Evolutionary conservation across 2,888 invertebrate genomes (phyloP).

Genomic region (Oxyteleia sp.): DNA sequence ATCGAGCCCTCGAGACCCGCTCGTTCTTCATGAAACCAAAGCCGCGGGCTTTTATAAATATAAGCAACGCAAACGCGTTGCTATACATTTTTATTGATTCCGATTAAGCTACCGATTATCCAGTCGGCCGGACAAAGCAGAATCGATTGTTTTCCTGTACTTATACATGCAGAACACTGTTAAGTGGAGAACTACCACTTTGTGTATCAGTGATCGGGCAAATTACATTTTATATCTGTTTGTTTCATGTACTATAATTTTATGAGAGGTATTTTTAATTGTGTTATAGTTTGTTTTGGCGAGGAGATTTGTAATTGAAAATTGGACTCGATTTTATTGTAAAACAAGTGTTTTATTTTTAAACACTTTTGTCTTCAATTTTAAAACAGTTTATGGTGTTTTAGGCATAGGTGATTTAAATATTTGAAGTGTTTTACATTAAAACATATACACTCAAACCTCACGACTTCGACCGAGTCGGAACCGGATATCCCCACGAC

Average conservation of each 20-base stretch:
- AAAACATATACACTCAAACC: no score
- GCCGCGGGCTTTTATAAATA: constrained; percentile 77
- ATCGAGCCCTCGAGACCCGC: constrained; percentile 86
- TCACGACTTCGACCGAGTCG: no score
- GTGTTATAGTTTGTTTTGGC: background rate
- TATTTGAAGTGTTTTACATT: no score
- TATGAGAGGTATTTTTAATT: background rate
- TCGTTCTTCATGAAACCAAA: constrained; percentile 84
- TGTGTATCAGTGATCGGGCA: background rate
- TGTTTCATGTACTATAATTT: background rate
- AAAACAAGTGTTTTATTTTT: no score
- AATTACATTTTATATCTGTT: background rate
- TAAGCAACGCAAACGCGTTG: constrained; percentile 60
- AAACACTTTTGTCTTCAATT: no score
- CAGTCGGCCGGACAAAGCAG: constrained; percentile 34
- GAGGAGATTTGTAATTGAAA: no score
- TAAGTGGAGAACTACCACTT: background rate
- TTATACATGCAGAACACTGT: background rate
- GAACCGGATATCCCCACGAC: no score
- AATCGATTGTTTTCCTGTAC: constrained; percentile 34
- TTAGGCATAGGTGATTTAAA: no score
- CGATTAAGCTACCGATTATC: constrained; percentile 78
- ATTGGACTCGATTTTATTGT: no score
- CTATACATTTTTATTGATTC: constrained; percentile 85
- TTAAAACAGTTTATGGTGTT: no score